Conservation (phyloP, 2,113 vertebrate genomes). For the Morone chrysops region DNA sequence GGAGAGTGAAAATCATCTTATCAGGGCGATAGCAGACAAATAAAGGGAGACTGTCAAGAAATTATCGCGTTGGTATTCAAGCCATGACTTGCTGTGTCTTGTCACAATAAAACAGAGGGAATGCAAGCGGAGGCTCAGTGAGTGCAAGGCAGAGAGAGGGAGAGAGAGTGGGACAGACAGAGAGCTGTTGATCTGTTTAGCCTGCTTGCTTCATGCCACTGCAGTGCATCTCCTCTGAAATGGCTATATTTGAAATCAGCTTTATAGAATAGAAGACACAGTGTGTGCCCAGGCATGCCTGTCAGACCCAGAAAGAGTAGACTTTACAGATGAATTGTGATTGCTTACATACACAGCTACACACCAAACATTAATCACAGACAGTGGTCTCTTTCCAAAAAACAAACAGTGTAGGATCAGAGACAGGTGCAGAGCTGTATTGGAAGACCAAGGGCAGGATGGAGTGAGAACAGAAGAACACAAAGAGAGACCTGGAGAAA, state of each 20-base stretch:
- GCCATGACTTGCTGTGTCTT: constrained; percentile 71
- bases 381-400: constrained; percentile 54
- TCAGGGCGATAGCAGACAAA: constrained; percentile 75
- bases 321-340: constrained; percentile 76
- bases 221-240: constrained; percentile 66
- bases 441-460: constrained; percentile 38
- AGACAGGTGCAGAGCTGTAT: constrained; percentile 38
- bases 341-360: constrained; percentile 79
- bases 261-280: constrained; percentile 73
- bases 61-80: constrained; percentile 80
- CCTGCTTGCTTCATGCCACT: constrained; percentile 69
- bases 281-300: constrained; percentile 63
- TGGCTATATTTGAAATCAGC: constrained; percentile 78
- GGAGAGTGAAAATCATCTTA: constrained; percentile 79
- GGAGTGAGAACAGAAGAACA: constrained; percentile 5
- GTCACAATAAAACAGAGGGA: constrained; percentile 78
- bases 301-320: constrained; percentile 71
- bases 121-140: constrained; percentile 60
- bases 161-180: constrained; percentile 20
- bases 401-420: constrained; percentile 27
- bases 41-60: constrained; percentile 79
- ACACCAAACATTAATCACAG: constrained; percentile 81
- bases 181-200: constrained; percentile 74
- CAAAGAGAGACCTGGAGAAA: constrained; percentile 45
- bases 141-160: constrained; percentile 37